These are phyloP conservation scores for Apodemia hepburni DNA, from an alignment of 2,888 invertebrate genomes.

Conservation along the genomic window DNA sequence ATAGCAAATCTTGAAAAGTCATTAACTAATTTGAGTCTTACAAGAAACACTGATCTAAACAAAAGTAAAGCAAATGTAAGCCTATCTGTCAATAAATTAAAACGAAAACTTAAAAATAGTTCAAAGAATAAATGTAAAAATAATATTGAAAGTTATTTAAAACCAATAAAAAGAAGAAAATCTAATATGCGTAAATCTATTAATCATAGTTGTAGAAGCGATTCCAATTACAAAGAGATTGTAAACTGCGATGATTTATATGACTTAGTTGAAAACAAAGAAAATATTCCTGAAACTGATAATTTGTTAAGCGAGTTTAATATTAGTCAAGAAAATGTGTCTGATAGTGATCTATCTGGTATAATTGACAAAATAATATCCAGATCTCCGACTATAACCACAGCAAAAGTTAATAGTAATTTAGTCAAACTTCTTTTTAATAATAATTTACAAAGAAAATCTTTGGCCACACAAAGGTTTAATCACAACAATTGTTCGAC, in stretches of 20 bases:
- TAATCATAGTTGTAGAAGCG: conserved; percentile 33
- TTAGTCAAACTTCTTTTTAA: conserved; percentile 56
- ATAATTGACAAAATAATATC: conserved; percentile 62
- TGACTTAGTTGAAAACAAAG: conserved; percentile 31
- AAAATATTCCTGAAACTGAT: conserved; percentile 34
- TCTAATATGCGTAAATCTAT: conserved; percentile 25
- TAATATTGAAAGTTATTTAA: conserved; percentile 62
- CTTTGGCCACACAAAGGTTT: conserved; percentile 38
- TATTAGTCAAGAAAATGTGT: conserved; percentile 39
- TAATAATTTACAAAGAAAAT: conserved; percentile 37
- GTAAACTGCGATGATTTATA: not conserved
- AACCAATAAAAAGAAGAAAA: conserved; percentile 49
- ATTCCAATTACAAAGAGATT: not conserved
- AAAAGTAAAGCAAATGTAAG: conserved; percentile 55
- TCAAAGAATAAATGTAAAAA: conserved; percentile 50
- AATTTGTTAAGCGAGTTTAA: conserved; percentile 35
- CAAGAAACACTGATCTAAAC: conserved; percentile 39
- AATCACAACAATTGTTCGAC: conserved; percentile 56
- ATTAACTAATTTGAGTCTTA: conserved; percentile 42
- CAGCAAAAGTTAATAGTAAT: conserved; percentile 55
- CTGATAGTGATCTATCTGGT: conserved; percentile 55
- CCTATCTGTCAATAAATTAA: conserved; percentile 58
- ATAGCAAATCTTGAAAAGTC: conserved; percentile 44
- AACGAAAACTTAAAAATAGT: conserved; percentile 56
- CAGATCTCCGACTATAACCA: conserved; percentile 45